Percentiles rank a stretch among this genome's conserved stretches.
Evolutionary conservation across 2,888 invertebrate genomes (phyloP).

Genomic region (Chesias legatella): DNA sequence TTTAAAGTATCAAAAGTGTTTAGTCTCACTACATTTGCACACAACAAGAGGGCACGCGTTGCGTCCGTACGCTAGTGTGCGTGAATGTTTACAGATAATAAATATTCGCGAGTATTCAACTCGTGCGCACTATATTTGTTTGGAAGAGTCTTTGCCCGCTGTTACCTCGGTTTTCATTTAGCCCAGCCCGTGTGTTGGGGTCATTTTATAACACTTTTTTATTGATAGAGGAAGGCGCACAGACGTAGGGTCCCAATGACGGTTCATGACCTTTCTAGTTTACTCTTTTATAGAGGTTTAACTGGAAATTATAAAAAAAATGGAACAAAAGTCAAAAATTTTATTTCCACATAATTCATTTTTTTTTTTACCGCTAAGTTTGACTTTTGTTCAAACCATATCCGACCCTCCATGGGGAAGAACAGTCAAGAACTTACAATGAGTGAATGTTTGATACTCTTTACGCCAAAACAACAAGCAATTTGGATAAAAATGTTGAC

Average conservation of each 20-base stretch:
- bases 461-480: too few relatives aligned
- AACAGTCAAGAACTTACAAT: too few relatives aligned
- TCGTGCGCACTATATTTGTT: conserved; percentile 66
- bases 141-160: conserved; percentile 49
- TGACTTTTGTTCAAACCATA: too few relatives aligned
- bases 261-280: conserved; percentile 4
- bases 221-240: conserved; percentile 12
- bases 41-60: conserved; percentile 29
- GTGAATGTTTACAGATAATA: conserved; percentile 68
- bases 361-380: too few relatives aligned
- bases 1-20: conserved; percentile 31
- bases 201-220: conserved; percentile 21
- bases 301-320: too few relatives aligned
- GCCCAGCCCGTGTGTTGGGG: conserved; percentile 32
- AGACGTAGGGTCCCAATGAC: conserved; percentile 8
- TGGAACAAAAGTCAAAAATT: too few relatives aligned
- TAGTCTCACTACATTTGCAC: conserved; percentile 32
- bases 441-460: too few relatives aligned
- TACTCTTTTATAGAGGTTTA: neutral
- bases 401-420: too few relatives aligned
- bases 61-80: conserved; percentile 29
- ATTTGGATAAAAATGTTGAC: too few relatives aligned
- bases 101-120: conserved; percentile 72
- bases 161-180: conserved; percentile 38
- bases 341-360: too few relatives aligned